Evolutionary conservation across 2,888 invertebrate species (phyloP).

Genomic region (Eupithecia insigniata): DNA sequence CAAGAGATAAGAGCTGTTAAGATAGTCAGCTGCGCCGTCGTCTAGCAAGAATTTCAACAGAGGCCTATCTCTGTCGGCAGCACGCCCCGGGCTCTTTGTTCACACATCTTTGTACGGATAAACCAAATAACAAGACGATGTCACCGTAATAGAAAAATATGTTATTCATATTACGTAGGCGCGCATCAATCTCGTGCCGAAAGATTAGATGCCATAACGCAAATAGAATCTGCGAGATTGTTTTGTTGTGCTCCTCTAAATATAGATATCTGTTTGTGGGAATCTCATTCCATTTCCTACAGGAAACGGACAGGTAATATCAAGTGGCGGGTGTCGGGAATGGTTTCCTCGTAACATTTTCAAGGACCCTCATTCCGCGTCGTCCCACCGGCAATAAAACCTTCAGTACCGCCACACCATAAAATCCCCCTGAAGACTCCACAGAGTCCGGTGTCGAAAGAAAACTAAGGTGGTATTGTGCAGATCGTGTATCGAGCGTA

Average conservation of each 20-base stretch:
- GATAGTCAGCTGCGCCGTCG: slow-evolving; percentile 50
- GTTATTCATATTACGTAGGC: slow-evolving; percentile 68
- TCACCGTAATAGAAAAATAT: slow-evolving; percentile 66
- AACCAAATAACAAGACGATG: slow-evolving; percentile 58
- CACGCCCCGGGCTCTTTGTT: slow-evolving; percentile 44
- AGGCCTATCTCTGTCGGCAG: slow-evolving; percentile 50
- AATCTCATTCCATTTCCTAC: slow-evolving; percentile 50
- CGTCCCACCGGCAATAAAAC: slow-evolving; percentile 70
- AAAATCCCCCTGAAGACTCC: slow-evolving; percentile 68
- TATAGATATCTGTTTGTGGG: slow-evolving; percentile 46
- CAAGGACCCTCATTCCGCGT: slow-evolving; percentile 62
- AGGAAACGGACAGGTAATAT: slow-evolving; percentile 55
- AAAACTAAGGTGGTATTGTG: slow-evolving; percentile 47
- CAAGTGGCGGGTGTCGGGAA: slow-evolving; percentile 57
- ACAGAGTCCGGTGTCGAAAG: slow-evolving; percentile 49
- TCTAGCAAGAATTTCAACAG: slow-evolving; percentile 54
- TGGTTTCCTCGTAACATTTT: slow-evolving; percentile 61
- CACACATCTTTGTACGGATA: slow-evolving; percentile 52
- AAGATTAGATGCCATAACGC: slow-evolving; percentile 63
- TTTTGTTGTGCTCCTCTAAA: slow-evolving; percentile 45
- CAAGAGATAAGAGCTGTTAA: slow-evolving; percentile 60
- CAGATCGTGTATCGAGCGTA: slow-evolving; percentile 38
- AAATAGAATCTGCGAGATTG: slow-evolving; percentile 54
- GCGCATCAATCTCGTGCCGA: slow-evolving; percentile 59
- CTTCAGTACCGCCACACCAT: slow-evolving; percentile 68